Conservation (phyloP, 2,113 vertebrate genomes). For the Phaethon lepturus region DNA sequence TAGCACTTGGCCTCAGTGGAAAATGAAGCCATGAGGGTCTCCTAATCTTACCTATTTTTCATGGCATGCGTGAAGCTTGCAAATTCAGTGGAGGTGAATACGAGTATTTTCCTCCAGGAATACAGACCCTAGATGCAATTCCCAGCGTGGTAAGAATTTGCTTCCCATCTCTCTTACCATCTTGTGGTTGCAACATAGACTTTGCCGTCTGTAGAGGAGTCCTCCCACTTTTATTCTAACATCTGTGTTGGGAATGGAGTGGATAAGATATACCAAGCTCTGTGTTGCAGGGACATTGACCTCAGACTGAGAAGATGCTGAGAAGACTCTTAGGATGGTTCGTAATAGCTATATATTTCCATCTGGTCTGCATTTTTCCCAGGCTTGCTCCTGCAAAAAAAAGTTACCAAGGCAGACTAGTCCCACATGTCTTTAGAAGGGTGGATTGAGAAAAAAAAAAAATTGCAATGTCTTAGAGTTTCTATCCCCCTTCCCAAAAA, state of each 20-base stretch:
- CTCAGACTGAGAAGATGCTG: neutral
- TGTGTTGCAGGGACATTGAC: neutral
- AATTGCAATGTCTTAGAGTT: neutral
- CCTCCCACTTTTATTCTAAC: neutral
- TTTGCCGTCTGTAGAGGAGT: neutral
- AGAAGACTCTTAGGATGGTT: neutral
- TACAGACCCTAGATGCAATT: neutral
- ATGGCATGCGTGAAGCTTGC: neutral
- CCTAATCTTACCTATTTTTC: neutral
- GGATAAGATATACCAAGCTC: neutral
- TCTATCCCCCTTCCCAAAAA: neutral
- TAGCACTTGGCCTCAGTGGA: neutral
- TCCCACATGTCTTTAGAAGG: neutral
- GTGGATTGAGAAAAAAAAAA: neutral
- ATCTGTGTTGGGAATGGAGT: accelerated
- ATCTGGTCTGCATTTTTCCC: conserved; percentile 28
- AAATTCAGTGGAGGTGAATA: neutral
- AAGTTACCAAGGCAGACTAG: neutral
- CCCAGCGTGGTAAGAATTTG: neutral
- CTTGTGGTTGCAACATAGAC: neutral
- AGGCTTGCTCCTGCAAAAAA: neutral
- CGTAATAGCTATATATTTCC: neutral
- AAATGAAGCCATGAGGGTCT: neutral
- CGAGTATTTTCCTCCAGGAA: neutral
- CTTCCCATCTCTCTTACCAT: neutral